Percentiles rank a stretch among this genome's conserved stretches.
These are phyloP conservation scores for Paracentrotus lividus DNA, from an alignment of 53 echinoderm and acorn worm genomes.

Conservation along the genomic window DNA sequence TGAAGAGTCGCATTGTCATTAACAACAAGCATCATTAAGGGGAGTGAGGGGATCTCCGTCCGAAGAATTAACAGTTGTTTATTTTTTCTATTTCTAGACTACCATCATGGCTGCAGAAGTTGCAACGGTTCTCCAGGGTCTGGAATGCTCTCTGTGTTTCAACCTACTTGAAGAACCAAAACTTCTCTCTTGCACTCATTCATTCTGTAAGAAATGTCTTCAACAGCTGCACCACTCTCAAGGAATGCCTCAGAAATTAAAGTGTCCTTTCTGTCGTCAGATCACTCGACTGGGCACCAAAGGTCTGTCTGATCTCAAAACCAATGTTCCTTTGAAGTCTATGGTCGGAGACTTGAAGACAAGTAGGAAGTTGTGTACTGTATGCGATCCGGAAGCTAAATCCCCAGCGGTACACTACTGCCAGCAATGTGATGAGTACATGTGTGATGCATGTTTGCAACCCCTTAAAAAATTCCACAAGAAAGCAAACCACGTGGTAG, in stretches of 20 bases:
- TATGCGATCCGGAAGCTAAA: background rate
- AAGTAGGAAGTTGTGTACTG: background rate
- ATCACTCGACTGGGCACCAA: background rate
- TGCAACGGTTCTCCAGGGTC: background rate
- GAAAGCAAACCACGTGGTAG: background rate
- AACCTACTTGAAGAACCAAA: background rate
- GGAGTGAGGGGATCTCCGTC: too few relatives aligned
- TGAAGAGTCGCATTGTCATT: too few relatives aligned
- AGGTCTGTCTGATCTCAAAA: background rate
- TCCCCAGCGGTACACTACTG: constrained; percentile 12
- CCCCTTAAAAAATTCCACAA: background rate
- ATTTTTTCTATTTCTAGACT: too few relatives aligned
- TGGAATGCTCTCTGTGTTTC: constrained; percentile 9
- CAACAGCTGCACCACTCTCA: background rate
- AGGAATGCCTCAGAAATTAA: background rate
- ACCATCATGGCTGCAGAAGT: background rate
- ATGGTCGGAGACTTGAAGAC: background rate
- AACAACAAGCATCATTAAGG: too few relatives aligned
- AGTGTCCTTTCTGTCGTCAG: background rate
- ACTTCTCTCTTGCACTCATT: constrained; percentile 7
- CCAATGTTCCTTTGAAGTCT: constrained; percentile 5
- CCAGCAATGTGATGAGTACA: background rate
- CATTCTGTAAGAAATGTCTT: constrained; percentile 34
- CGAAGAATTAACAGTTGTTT: too few relatives aligned
- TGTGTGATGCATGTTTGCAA: background rate